A percentile compares a stretch with the other conserved stretches of the same genome.
These are phyloP conservation scores for Cyrtodaria siliqua DNA, from an alignment of 2,888 invertebrate genomes.

Conservation along the genomic window DNA sequence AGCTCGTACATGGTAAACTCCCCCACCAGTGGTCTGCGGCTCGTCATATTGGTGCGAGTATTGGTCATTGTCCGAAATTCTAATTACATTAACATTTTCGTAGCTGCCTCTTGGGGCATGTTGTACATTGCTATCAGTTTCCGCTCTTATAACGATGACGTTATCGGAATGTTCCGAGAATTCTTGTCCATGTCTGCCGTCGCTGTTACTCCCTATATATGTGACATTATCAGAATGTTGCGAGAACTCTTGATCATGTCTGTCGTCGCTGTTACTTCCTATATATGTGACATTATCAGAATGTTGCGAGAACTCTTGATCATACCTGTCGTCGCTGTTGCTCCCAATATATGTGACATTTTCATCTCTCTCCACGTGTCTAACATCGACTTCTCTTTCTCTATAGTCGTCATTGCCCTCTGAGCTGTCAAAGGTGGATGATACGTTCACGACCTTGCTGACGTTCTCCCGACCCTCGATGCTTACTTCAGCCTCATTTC, in stretches of 20 bases:
- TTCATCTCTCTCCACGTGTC: conserved; percentile 1
- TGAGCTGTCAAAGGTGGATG: background rate
- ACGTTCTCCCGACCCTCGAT: background rate
- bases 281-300: background rate
- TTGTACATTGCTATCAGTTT: background rate
- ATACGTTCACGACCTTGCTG: background rate
- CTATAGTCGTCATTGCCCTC: background rate
- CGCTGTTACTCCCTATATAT: background rate
- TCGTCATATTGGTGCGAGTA: background rate
- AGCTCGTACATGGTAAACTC: conserved; percentile 39
- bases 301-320: too few species aligned
- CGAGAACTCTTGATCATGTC: too few species aligned
- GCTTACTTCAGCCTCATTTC: background rate
- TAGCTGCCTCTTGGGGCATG: background rate
- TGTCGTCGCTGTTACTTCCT: too few species aligned
- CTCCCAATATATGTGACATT: too few species aligned
- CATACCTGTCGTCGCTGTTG: too few species aligned
- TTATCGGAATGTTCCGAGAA: conserved; percentile 5
- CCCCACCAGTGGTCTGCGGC: background rate
- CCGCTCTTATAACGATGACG: conserved; percentile 14
- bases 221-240: background rate
- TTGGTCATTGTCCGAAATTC: background rate
- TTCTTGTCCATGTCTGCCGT: background rate
- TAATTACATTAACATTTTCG: conserved; percentile 8
- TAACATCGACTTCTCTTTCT: too few species aligned